A percentile compares a stretch with the other conserved stretches of the same genome.
Evolutionary conservation across 2,113 vertebrate species (phyloP).

Genomic region (Oncorhynchus tshawytscha): DNA sequence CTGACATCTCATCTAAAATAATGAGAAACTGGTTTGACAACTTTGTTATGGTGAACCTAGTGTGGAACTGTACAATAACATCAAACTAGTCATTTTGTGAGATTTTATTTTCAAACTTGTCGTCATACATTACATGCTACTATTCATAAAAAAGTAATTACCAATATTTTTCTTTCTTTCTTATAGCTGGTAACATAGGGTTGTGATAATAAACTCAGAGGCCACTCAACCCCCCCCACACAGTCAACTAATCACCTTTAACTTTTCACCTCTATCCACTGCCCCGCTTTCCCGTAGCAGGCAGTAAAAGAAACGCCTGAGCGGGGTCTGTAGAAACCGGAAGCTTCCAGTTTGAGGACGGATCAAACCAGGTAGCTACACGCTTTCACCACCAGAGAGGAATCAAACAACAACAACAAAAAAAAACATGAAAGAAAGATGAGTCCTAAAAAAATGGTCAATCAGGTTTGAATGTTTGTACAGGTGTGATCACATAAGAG

Average conservation of each 20-base stretch:
- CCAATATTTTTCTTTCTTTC: constrained; percentile 72
- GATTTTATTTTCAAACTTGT: constrained; percentile 80
- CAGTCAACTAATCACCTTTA: constrained; percentile 55
- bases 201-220: constrained; percentile 81
- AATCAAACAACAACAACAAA: constrained; percentile 26
- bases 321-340: no score
- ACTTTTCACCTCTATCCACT: constrained; percentile 56
- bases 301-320: no score
- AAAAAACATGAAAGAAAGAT: constrained; percentile 83
- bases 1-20: no score
- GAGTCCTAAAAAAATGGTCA: constrained; percentile 86
- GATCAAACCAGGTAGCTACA: constrained; percentile 73
- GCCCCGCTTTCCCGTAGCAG: constrained; percentile 59
- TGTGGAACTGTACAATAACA: no score
- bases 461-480: constrained; percentile 81
- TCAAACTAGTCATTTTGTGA: constrained; percentile 63
- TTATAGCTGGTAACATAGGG: constrained; percentile 76
- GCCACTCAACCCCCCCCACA: constrained; percentile 67
- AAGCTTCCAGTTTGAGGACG: no score
- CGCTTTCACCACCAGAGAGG: constrained; percentile 68
- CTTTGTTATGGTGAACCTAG: no score
- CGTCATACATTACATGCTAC: constrained; percentile 80
- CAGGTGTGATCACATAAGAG: constrained; percentile 71
- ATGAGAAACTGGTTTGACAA: no score
- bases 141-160: constrained; percentile 74